A percentile compares a stretch with the other conserved stretches of the same genome.
These are phyloP conservation scores for Ophioninae sp. DNA, from an alignment of 2,888 invertebrate genomes.

Conservation along the genomic window DNA sequence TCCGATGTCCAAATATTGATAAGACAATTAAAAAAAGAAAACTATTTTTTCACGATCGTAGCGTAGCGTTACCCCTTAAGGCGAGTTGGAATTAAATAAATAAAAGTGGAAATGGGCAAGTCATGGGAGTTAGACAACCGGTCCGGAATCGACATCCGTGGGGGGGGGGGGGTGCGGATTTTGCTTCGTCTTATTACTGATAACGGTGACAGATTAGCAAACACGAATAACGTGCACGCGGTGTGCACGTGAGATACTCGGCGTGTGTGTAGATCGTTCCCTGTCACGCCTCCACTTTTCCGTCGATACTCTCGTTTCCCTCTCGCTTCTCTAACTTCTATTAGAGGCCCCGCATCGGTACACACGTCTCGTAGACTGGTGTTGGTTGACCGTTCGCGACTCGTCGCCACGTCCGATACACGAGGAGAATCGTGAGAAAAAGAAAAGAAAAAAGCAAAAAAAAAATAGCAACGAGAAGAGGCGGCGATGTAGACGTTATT, in stretches of 20 bases:
- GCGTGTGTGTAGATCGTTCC: not conserved
- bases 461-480: constrained; percentile 16
- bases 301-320: constrained; percentile 17
- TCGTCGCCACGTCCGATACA: constrained; percentile 6
- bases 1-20: too few species aligned
- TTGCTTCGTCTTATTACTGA: constrained; percentile 38
- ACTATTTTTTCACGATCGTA: too few species aligned
- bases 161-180: constrained; percentile 32
- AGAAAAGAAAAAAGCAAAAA: not conserved
- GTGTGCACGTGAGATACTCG: constrained; percentile 48
- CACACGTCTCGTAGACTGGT: not conserved
- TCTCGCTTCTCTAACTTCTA: constrained; percentile 4
- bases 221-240: constrained; percentile 63
- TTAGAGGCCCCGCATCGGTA: not conserved
- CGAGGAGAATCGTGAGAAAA: not conserved
- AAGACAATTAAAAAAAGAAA: too few species aligned
- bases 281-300: constrained; percentile 2
- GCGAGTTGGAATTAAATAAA: not conserved
- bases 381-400: constrained; percentile 43
- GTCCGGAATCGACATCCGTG: constrained; percentile 9
- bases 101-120: not conserved
- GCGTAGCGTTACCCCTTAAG: not conserved
- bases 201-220: constrained; percentile 60
- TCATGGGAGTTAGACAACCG: constrained; percentile 8
- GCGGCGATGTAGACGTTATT: constrained; percentile 38